A percentile compares a stretch with the other conserved stretches of the same genome.
These are phyloP conservation scores for Hybognathus amarus DNA, from an alignment of 2,797 vertebrate genomes.

Conservation along the genomic window DNA sequence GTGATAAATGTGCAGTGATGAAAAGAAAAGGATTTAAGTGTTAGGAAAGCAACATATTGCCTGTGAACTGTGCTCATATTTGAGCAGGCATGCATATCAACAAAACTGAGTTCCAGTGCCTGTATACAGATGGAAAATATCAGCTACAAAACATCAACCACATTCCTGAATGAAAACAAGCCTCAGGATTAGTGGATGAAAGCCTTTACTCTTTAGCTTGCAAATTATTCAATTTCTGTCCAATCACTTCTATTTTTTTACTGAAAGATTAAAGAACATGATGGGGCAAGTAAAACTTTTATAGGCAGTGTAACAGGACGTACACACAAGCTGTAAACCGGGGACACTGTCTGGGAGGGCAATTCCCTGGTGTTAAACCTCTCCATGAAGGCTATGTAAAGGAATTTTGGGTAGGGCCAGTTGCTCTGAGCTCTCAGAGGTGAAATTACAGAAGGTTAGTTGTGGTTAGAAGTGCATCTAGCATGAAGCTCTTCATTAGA, in stretches of 20 bases:
- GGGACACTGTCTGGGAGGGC: constrained; percentile 19
- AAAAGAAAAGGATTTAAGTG: neutral
- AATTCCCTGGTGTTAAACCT: constrained; percentile 31
- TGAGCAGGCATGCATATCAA: neutral
- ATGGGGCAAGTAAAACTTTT: neutral
- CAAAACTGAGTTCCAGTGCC: neutral
- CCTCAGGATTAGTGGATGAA: neutral
- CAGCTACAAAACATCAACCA: neutral
- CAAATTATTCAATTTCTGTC: neutral
- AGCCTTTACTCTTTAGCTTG: neutral
- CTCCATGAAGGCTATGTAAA: constrained; percentile 6
- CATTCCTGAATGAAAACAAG: constrained; percentile 15
- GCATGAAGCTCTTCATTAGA: constrained; percentile 25
- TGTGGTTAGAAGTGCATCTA: constrained; percentile 9
- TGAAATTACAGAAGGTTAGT: constrained; percentile 54
- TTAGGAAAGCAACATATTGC: constrained; percentile 6
- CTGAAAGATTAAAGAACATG: neutral
- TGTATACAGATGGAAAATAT: constrained; percentile 1
- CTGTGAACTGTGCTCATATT: neutral
- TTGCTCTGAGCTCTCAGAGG: constrained; percentile 27
- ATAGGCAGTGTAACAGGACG: neutral
- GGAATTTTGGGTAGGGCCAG: constrained; percentile 14
- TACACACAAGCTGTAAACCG: constrained; percentile 19
- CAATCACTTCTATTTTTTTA: neutral
- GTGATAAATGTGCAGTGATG: neutral